phyloP scores from a whole-genome alignment of 1,140 invertebrate genomes.

The Drosophila mojavensis region DNA sequence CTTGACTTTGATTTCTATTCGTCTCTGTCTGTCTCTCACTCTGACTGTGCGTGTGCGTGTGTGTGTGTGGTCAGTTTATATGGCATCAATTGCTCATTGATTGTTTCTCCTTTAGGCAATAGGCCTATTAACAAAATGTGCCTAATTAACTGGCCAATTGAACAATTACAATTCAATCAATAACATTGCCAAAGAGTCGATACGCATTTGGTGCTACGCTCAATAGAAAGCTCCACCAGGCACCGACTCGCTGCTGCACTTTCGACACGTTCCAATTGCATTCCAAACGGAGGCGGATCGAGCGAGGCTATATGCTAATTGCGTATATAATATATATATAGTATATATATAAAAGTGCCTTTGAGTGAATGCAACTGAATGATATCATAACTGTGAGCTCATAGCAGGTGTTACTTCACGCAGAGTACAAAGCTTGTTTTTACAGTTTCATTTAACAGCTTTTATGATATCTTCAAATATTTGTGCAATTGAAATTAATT shows the following conservation, averaged over 20 bases:
- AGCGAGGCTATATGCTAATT: constrained; percentile 57
- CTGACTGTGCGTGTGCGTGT: neutral
- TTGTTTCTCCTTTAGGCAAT: constrained; percentile 52
- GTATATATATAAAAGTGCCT: neutral
- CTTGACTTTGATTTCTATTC: constrained; percentile 47
- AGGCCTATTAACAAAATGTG: constrained; percentile 62
- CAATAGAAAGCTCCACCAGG: constrained; percentile 20
- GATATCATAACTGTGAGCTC: constrained; percentile 51
- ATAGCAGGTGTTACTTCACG: constrained; percentile 21
- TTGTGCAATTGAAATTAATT: constrained; percentile 18
- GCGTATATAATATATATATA: no score
- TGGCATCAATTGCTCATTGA: constrained; percentile 10
- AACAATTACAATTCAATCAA: constrained; percentile 76
- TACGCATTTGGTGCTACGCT: constrained; percentile 26
- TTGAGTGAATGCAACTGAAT: constrained; percentile 23
- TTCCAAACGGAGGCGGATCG: constrained; percentile 10
- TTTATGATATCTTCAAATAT: constrained; percentile 8
- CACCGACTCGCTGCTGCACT: constrained; percentile 10
- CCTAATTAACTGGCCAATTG: constrained; percentile 69
- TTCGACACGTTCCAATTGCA: constrained; percentile 29
- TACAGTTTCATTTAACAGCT: constrained; percentile 1
- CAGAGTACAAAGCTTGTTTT: neutral
- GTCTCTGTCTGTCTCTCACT: neutral
- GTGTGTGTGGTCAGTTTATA: constrained; percentile 14
- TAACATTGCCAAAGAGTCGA: constrained; percentile 36